Evolutionary conservation across 92 coral and sea anemone genomes (phyloP).

Genomic region (Parazoanthus swiftii): DNA sequence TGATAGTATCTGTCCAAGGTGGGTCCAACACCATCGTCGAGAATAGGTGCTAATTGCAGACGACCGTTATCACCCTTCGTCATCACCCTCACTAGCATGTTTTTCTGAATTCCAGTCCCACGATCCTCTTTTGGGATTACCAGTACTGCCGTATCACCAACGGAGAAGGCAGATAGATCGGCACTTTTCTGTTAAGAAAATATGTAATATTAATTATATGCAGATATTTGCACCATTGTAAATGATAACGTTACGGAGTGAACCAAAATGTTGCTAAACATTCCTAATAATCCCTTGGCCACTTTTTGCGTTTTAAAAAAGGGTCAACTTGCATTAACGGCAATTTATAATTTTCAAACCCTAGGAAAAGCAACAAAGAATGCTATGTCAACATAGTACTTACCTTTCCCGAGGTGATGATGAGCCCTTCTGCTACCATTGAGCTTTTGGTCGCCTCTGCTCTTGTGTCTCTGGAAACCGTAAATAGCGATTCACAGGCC

Average conservation of each 20-base stretch:
- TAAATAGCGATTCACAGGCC: background rate
- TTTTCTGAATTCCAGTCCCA: background rate
- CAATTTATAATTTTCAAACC: background rate
- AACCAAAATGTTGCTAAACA: no score
- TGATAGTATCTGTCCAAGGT: background rate
- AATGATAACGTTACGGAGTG: background rate
- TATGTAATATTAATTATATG: background rate
- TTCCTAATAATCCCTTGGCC: no score
- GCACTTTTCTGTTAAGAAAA: background rate
- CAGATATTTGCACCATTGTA: background rate
- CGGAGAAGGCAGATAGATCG: background rate
- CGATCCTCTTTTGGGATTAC: conserved; percentile 41
- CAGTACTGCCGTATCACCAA: conserved; percentile 25
- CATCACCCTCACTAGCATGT: conserved; percentile 26
- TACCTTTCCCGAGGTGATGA: conserved; percentile 29
- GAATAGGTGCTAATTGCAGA: conserved; percentile 9
- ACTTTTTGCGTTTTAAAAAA: background rate
- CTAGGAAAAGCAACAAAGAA: background rate
- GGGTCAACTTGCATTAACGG: background rate
- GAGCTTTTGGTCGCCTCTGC: conserved; percentile 33
- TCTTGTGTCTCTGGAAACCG: conserved; percentile 3
- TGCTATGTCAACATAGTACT: no score
- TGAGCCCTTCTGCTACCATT: conserved; percentile 35
- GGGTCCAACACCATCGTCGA: conserved; percentile 1
- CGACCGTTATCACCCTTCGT: conserved; percentile 10